Evolutionary conservation across 2,113 vertebrate genomes (phyloP).

Genomic region (Peromyscus californicus): DNA sequence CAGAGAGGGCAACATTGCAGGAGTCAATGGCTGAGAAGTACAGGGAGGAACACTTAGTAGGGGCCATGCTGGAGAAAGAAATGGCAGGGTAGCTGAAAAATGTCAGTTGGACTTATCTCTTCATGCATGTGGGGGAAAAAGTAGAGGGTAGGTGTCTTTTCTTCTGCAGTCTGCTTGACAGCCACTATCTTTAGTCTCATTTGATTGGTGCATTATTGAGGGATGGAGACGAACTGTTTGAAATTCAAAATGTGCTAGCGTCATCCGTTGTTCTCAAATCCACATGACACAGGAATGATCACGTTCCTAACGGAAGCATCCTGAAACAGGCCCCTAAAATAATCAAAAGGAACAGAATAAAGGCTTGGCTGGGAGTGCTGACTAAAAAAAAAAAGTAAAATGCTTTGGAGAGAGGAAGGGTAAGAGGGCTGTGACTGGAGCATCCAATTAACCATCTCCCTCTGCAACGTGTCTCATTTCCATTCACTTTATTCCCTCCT

Average conservation of each 20-base stretch:
- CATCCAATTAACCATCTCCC: conserved; percentile 6
- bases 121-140: not conserved
- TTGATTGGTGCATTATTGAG: not conserved
- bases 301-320: conserved; percentile 41
- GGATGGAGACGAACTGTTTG: not conserved
- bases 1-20: not conserved
- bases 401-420: conserved; percentile 8
- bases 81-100: not conserved
- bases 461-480: not conserved
- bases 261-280: conserved; percentile 49
- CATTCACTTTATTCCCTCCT: not conserved
- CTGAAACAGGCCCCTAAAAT: conserved; percentile 47
- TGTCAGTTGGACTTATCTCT: not conserved
- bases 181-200: not conserved
- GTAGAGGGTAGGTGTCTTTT: not conserved
- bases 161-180: not conserved
- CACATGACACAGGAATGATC: not conserved
- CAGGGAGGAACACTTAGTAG: not conserved
- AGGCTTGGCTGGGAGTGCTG: conserved; percentile 8
- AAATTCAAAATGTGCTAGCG: conserved; percentile 38
- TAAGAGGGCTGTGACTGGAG: conserved; percentile 41
- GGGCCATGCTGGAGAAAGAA: not conserved
- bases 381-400: not conserved
- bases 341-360: conserved; percentile 58
- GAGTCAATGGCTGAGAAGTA: not conserved